A percentile compares a stretch with the other conserved stretches of the same genome.
Conservation (phyloP, 2,797 vertebrate genomes). For the Anomalospiza imberbis region DNA sequence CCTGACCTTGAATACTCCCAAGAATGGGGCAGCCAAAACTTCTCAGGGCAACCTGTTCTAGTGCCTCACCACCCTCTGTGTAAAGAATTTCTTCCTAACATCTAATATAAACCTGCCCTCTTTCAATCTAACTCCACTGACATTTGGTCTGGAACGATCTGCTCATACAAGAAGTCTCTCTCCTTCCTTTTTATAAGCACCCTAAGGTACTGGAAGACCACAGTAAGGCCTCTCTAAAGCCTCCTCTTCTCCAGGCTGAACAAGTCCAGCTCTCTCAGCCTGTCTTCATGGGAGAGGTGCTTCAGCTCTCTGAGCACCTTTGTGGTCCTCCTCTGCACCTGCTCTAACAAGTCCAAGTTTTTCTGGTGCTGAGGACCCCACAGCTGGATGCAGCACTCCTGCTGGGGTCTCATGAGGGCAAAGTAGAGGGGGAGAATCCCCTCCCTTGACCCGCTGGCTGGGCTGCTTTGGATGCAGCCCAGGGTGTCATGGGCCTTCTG, state of each 20-base stretch:
- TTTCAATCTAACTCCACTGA: background rate
- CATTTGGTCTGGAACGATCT: background rate
- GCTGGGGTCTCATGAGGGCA: background rate
- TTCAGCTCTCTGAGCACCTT: background rate
- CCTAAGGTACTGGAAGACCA: background rate
- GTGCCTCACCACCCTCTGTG: background rate
- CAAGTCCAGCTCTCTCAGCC: background rate
- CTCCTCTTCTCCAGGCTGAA: background rate
- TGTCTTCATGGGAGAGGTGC: background rate
- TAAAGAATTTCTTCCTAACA: background rate
- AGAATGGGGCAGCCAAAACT: background rate
- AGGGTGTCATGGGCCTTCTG: background rate
- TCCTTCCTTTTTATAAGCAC: background rate
- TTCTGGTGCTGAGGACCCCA: background rate
- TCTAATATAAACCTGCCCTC: background rate
- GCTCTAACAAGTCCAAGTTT: background rate
- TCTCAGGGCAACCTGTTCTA: background rate
- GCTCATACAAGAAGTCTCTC: background rate
- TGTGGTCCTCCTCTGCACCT: background rate
- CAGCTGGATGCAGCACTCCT: background rate
- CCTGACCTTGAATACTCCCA: background rate
- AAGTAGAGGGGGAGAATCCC: background rate
- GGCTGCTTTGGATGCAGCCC: background rate
- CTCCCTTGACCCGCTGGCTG: background rate
- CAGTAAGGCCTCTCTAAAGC: background rate